Evolutionary conservation across 2,797 vertebrate species (phyloP), one percentile per base, ranked within the genome.

Genomic region (Mionectes olivaceus): DNA sequence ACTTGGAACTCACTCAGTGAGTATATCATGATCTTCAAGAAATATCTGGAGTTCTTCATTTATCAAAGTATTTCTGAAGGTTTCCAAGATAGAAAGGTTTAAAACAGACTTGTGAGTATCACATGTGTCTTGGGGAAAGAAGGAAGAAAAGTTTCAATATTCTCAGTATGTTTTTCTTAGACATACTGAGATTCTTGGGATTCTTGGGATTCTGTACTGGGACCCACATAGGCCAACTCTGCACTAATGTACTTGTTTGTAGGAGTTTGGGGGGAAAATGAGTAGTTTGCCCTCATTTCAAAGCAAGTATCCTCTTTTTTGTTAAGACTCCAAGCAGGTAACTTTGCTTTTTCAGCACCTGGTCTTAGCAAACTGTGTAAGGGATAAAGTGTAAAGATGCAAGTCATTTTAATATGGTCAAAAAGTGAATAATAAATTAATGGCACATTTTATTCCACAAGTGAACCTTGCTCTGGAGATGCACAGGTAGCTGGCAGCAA

Each of bases 41-140:
- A 90, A 83, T 76, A 86, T 19, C 96, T 86, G 1, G 85, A 81
- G 43, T 83, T 94, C 67, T 92, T 96, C 63, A 90, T 97, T 96
- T 95, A 85, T 95, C 83, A 95, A 90, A 94, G 76, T 35, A 55
- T 92, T 96, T 95, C 76, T 92, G 78, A 95, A 93, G 53, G 56
- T 68, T 91, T 95, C 59, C 49, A 52, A 68, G 53, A 79, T 24
- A 60, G 78, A 60, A 74, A 85, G 14, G 46, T 92, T 91, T 89
- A 60, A 78, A 89, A 63, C 41, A 81, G 53, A 78, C 52, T 43
- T 83, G 47, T 80, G 74, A 86, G 35, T 19, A 80, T 52, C 33
- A 43, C 7, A 3, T 24, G 50, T 69, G 41, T 59, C 87, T 91
- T 46, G 76, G 47, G 43, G 23, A 84, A 91, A 87, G 47, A 71